Percentiles rank a stretch among this genome's conserved stretches.
Conservation (phyloP, 2,888 invertebrate genomes). For the Protodeltote pygarga region DNA sequence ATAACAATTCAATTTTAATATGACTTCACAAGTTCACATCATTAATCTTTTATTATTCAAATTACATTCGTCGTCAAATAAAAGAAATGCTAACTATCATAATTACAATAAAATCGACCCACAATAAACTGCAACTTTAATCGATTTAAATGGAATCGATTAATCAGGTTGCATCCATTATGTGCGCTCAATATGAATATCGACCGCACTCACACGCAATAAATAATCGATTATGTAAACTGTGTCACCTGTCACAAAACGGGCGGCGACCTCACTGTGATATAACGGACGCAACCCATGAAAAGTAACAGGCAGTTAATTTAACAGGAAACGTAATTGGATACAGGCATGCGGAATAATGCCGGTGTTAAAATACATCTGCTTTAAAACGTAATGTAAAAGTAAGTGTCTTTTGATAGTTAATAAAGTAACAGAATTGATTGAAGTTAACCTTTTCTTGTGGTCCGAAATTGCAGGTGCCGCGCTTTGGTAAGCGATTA, state of each 20-base stretch:
- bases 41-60: too few species aligned
- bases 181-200: constrained; percentile 40
- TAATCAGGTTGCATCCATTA: constrained; percentile 47
- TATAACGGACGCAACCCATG: constrained; percentile 50
- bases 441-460: too few species aligned
- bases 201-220: constrained; percentile 46
- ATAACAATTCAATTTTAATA: too few species aligned
- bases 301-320: constrained; percentile 49
- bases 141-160: constrained; percentile 39
- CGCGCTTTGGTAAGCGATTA: too few species aligned
- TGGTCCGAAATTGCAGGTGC: too few species aligned
- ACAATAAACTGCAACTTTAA: constrained; percentile 36
- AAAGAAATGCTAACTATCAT: too few species aligned
- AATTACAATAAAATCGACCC: constrained; percentile 18
- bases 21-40: too few species aligned
- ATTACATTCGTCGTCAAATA: too few species aligned
- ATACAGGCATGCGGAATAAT: constrained; percentile 36
- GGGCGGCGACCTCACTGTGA: constrained; percentile 43
- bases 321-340: constrained; percentile 54
- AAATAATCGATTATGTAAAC: constrained; percentile 60
- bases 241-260: constrained; percentile 61
- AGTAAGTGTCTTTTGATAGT: too few species aligned
- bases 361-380: constrained; percentile 39
- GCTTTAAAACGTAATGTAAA: constrained; percentile 23
- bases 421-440: too few species aligned